Conservation (phyloP, 2,888 invertebrate species). For the Apoda limacodes region DNA sequence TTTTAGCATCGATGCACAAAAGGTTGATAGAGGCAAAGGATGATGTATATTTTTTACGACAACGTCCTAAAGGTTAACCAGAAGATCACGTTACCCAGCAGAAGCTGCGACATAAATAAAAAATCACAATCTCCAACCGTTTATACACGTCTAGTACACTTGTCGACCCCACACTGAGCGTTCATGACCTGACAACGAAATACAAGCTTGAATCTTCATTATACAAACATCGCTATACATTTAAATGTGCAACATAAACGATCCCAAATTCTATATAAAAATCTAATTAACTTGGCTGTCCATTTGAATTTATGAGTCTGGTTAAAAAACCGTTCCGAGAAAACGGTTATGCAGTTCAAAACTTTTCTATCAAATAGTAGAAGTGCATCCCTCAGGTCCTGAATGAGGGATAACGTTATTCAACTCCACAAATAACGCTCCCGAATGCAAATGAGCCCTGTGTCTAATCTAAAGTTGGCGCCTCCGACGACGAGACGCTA, state of each 20-base stretch:
- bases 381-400: slow-evolving; percentile 32
- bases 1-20: too few species aligned
- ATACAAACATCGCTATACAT: too few species aligned
- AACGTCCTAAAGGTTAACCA: too few species aligned
- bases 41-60: too few species aligned
- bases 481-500: slow-evolving; percentile 40
- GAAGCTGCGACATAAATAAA: too few species aligned
- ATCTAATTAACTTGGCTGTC: slow-evolving; percentile 26
- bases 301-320: slow-evolving; percentile 17
- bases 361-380: too few species aligned
- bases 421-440: slow-evolving; percentile 48
- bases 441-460: slow-evolving; percentile 56
- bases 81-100: too few species aligned
- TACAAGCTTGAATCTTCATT: slow-evolving; percentile 48
- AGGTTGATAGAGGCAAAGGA: too few species aligned
- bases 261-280: slow-evolving; percentile 31
- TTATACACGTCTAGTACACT: too few species aligned
- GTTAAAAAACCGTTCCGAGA: too few species aligned
- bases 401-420: slow-evolving; percentile 45
- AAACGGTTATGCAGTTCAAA: too few species aligned
- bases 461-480: slow-evolving; percentile 55
- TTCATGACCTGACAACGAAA: slow-evolving; percentile 42
- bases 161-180: slow-evolving; percentile 35
- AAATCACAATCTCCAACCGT: too few species aligned
- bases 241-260: slow-evolving; percentile 30